Evolutionary conservation across 37 sponge, comb jelly and placozoan species (phyloP).

Genomic region (Cliona cf. orientalis): DNA sequence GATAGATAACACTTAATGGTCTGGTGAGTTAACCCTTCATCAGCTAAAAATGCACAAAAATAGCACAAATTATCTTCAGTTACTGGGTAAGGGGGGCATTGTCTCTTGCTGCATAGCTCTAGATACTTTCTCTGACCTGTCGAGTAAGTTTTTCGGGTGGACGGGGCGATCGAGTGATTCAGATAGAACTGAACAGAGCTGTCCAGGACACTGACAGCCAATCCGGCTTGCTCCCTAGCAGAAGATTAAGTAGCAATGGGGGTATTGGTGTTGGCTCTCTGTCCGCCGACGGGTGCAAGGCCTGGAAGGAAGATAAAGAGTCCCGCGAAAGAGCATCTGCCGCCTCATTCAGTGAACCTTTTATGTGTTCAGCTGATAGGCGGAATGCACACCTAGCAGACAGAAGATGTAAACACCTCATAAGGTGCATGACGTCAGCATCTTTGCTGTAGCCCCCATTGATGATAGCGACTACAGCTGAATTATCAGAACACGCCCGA

Average conservation of each 20-base stretch:
- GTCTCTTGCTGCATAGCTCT: not conserved
- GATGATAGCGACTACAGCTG: not conserved
- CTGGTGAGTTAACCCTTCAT: not conserved
- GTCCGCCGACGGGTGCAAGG: not conserved
- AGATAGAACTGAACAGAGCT: not conserved
- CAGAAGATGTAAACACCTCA: not conserved
- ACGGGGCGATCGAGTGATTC: not conserved
- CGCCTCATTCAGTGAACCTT: not conserved
- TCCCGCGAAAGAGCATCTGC: not conserved
- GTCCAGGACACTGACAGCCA: not conserved
- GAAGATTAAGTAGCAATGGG: not conserved
- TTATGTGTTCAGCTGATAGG: not conserved
- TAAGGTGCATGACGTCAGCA: not conserved
- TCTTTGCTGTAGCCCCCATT: not conserved
- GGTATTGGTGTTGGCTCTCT: not conserved
- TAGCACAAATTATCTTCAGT: not conserved
- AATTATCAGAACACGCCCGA: not conserved
- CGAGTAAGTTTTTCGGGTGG: not conserved
- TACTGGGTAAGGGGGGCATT: not conserved
- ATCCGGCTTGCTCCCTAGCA: not conserved
- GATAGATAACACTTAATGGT: not conserved
- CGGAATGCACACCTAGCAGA: not conserved
- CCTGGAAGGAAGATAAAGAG: not conserved
- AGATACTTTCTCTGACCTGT: not conserved
- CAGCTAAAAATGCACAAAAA: not conserved